phyloP scores from a whole-genome alignment of 2,113 vertebrate species.

The Nibea albiflora region DNA sequence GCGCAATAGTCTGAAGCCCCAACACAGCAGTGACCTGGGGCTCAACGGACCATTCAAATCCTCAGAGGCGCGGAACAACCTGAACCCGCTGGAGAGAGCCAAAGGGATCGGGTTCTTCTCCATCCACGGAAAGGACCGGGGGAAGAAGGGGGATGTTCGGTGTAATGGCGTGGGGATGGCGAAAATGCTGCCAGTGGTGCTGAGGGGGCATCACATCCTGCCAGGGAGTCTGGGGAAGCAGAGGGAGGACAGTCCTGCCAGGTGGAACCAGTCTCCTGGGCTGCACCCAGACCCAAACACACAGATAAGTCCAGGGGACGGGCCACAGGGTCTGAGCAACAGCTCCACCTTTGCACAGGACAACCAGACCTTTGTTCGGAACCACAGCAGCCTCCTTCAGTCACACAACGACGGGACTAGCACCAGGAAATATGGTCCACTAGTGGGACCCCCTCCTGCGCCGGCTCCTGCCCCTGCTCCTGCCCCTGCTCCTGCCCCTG shows the following conservation, averaged over 20 bases:
- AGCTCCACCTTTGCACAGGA: conserved; percentile 66
- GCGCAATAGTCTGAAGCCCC: conserved; percentile 76
- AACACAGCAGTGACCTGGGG: conserved; percentile 69
- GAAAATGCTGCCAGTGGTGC: conserved; percentile 72
- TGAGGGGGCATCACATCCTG: conserved; percentile 71
- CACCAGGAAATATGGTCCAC: conserved; percentile 71
- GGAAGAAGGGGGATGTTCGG: conserved; percentile 59
- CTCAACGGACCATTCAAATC: conserved; percentile 70
- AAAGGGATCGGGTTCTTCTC: conserved; percentile 75
- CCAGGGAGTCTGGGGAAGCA: conserved; percentile 66
- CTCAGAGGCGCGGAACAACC: conserved; percentile 51
- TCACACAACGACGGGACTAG: conserved; percentile 48
- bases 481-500: conserved; percentile 34
- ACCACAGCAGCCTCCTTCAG: conserved; percentile 43
- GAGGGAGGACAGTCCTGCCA: conserved; percentile 63
- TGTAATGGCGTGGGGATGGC: conserved; percentile 73
- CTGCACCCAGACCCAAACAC: conserved; percentile 24
- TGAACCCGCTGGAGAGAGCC: conserved; percentile 68
- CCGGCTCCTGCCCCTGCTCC: conserved; percentile 40
- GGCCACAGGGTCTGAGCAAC: conserved; percentile 24
- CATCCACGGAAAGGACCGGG: conserved; percentile 69
- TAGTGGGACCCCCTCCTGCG: conserved; percentile 45
- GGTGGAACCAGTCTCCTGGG: conserved; percentile 70
- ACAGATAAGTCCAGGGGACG: conserved; percentile 14
- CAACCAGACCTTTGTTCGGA: conserved; percentile 61